Conservation (phyloP, 2,113 vertebrate genomes). For the Lonchura striata region DNA sequence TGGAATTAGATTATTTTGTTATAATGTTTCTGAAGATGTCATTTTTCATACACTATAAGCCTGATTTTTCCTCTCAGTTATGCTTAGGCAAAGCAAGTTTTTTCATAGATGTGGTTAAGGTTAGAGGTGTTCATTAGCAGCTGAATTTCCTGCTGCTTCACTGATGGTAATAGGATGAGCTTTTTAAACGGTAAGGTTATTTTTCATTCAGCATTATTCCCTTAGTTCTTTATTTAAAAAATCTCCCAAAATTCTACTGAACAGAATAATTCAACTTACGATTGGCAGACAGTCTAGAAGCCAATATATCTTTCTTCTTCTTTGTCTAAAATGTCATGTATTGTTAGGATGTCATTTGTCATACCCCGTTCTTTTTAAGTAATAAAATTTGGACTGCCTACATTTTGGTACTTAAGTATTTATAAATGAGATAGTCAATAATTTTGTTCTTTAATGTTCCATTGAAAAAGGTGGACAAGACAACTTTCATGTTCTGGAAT, state of each 20-base stretch:
- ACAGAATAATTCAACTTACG: not conserved
- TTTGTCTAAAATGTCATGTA: not conserved
- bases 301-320: not conserved
- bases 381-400: not conserved
- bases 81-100: not conserved
- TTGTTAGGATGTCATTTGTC: not conserved
- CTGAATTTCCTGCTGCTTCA: slow-evolving; percentile 5
- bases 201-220: not conserved
- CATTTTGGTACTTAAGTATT: not conserved
- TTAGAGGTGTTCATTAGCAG: slow-evolving; percentile 16
- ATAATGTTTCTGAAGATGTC: not conserved
- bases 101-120: not conserved
- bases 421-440: not conserved
- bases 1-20: not conserved
- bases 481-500: not conserved
- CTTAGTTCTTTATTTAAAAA: not conserved
- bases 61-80: not conserved
- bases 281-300: not conserved
- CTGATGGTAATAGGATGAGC: not conserved
- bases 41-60: not conserved
- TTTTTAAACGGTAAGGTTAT: not conserved
- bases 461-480: not conserved
- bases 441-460: not conserved
- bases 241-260: not conserved
- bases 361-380: not conserved